A percentile compares a stretch with the other conserved stretches of the same genome.
phyloP scores from a whole-genome alignment of 2,797 vertebrate genomes.

The Poecilia velifera region DNA sequence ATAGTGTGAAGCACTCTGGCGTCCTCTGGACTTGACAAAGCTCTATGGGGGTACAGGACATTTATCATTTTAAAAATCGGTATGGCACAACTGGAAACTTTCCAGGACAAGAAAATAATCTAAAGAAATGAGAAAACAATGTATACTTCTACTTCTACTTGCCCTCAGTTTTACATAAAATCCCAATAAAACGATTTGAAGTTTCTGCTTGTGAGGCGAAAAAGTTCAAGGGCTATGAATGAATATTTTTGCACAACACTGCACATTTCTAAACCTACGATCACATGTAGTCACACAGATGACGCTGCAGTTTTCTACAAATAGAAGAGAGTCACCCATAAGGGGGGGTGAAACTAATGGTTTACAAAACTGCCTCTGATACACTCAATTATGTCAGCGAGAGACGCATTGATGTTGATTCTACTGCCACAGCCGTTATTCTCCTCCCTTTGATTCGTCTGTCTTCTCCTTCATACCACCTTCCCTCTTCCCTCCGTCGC shows the following conservation, averaged over 20 bases:
- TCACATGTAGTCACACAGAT: conserved; percentile 4
- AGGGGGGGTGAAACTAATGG: conserved; percentile 52
- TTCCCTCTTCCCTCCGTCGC: conserved; percentile 42
- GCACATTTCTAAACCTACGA: background rate
- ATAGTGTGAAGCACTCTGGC: too few species aligned
- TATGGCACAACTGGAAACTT: background rate
- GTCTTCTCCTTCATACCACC: conserved; percentile 63
- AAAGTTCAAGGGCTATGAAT: background rate
- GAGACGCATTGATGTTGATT: conserved; percentile 65
- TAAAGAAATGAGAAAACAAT: background rate
- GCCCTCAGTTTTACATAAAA: background rate
- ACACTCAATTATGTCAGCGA: conserved; percentile 69
- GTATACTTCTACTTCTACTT: background rate
- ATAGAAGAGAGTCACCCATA: conserved; percentile 34
- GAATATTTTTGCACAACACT: background rate
- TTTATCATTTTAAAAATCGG: background rate
- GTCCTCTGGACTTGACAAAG: too few species aligned
- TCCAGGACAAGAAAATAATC: background rate
- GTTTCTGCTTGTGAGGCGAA: background rate
- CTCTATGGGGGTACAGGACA: too few species aligned
- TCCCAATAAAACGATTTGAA: background rate
- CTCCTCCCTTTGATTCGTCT: conserved; percentile 69
- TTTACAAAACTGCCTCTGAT: conserved; percentile 71
- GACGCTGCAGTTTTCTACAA: conserved; percentile 15
- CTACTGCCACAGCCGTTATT: conserved; percentile 57